phyloP scores from a whole-genome alignment of 2,113 vertebrate genomes.

The Syngnathus floridae region DNA sequence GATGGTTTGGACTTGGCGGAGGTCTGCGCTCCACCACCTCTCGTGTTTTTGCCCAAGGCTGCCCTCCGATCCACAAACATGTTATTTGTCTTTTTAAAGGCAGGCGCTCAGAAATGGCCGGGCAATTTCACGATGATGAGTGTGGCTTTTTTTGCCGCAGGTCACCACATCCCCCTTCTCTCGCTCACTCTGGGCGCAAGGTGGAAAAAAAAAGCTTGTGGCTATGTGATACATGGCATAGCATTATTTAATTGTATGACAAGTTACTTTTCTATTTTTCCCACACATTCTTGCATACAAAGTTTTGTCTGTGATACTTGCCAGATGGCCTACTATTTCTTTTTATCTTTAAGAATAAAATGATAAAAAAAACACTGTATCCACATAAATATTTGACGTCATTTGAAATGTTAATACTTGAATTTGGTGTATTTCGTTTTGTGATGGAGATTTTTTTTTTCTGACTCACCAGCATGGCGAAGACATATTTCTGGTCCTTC shows the following conservation, averaged over 20 bases:
- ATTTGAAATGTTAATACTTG: too few species aligned
- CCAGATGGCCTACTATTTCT: too few species aligned
- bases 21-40: not conserved
- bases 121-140: conserved; percentile 27
- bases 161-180: conserved; percentile 17
- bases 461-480: conserved; percentile 85
- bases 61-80: conserved; percentile 22
- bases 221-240: conserved; percentile 15
- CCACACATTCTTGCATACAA: too few species aligned
- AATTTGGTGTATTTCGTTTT: too few species aligned
- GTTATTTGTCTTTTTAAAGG: conserved; percentile 20
- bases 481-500: conserved; percentile 94
- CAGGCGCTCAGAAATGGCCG: conserved; percentile 8
- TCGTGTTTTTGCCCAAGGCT: conserved; percentile 8
- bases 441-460: not conserved
- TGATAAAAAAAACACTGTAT: too few species aligned
- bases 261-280: too few species aligned
- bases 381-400: too few species aligned
- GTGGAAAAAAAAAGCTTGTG: conserved; percentile 23
- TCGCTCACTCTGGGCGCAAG: conserved; percentile 16
- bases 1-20: not conserved
- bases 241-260: not conserved
- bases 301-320: too few species aligned
- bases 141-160: conserved; percentile 32
- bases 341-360: too few species aligned